A percentile compares a stretch with the other conserved stretches of the same genome.
These are phyloP conservation scores for Oscheius sp. DNA, from an alignment of 2,888 invertebrate species.

Conservation along the genomic window DNA sequence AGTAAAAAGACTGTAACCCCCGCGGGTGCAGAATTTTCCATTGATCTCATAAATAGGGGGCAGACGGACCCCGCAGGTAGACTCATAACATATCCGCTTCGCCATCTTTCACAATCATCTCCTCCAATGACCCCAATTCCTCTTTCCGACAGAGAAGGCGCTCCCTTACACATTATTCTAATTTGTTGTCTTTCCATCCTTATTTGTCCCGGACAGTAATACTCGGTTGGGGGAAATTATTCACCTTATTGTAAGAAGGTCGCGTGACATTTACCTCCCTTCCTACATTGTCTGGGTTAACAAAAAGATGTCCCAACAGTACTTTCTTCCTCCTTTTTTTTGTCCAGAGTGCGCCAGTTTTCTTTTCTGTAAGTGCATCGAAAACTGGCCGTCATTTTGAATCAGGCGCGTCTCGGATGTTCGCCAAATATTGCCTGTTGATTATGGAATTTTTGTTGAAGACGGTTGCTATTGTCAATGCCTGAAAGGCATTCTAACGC, in stretches of 20 bases:
- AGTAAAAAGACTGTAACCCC: not conserved
- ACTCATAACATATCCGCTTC: conserved; percentile 21
- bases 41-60: not conserved
- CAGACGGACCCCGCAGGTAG: conserved; percentile 4
- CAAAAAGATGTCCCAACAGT: too few relatives aligned
- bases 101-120: conserved; percentile 11
- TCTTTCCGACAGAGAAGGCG: conserved; percentile 21
- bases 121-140: conserved; percentile 23
- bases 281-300: too few relatives aligned
- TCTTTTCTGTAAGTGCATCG: not conserved
- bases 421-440: conserved; percentile 6
- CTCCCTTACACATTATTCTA: not conserved
- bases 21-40: not conserved
- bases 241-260: not conserved
- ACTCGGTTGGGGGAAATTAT: not conserved
- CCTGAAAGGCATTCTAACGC: conserved; percentile 19
- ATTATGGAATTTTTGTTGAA: not conserved
- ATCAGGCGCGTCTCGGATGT: not conserved
- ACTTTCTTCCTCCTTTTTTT: too few relatives aligned
- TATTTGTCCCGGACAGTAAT: not conserved
- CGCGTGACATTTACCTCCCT: too few relatives aligned
- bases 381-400: conserved; percentile 11
- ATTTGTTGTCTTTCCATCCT: not conserved
- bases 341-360: not conserved
- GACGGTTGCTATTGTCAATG: not conserved